Evolutionary conservation across 2,113 vertebrate genomes (phyloP).

Genomic region (Tricholaema leucomelas): DNA sequence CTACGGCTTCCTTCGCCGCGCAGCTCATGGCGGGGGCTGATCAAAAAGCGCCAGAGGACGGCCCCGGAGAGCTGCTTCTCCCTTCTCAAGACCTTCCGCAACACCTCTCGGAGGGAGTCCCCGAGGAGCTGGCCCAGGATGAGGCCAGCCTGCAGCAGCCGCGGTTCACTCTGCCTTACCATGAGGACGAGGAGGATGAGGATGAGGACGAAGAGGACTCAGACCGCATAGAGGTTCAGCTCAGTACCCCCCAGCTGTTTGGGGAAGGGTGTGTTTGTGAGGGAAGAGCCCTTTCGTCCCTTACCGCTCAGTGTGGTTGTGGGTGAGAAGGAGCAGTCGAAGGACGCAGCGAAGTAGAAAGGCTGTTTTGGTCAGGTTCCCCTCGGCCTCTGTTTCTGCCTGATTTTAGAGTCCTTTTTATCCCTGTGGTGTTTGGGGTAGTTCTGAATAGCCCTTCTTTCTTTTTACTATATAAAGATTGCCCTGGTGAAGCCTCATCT

Average conservation of each 20-base stretch:
- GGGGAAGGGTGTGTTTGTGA: not conserved
- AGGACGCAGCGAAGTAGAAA: too few species aligned
- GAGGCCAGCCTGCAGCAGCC: not conserved
- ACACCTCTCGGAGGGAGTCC: not conserved
- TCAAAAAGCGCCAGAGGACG: not conserved
- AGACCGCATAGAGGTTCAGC: conserved; percentile 43
- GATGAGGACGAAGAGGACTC: not conserved
- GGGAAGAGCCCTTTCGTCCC: not conserved
- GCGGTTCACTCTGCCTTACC: not conserved
- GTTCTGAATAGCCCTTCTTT: not conserved
- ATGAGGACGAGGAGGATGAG: not conserved
- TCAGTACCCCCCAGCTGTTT: not conserved
- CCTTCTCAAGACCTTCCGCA: not conserved
- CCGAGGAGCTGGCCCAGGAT: not conserved
- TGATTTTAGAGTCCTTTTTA: not conserved
- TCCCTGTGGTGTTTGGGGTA: fast-evolving
- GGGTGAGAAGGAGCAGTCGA: fast-evolving
- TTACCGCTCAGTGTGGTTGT: fast-evolving
- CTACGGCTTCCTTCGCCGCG: fast-evolving
- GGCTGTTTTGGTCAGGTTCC: not conserved
- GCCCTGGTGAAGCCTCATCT: too few species aligned
- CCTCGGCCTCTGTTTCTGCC: not conserved
- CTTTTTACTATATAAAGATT: too few species aligned
- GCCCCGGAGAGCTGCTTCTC: not conserved
- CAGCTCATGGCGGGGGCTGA: not conserved